Base-by-base conservation (phyloP, 1,140 invertebrate genomes). In the Diabrotica virgifera region DNA sequence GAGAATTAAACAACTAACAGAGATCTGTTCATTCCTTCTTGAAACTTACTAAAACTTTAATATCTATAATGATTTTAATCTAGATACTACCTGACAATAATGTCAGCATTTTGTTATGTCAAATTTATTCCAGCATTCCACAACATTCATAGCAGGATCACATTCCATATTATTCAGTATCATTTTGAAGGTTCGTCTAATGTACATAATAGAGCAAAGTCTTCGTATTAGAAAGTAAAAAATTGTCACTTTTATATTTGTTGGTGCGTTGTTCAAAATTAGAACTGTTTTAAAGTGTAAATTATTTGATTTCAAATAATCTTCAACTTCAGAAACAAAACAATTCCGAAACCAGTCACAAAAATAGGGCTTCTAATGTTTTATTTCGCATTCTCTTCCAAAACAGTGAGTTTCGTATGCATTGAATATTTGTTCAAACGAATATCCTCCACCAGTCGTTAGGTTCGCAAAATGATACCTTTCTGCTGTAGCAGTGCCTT, bases 191-290 rank as follows among this genome's bases (percentile, higher is more conserved):
- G 40, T 52, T 52, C 40, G 5, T 62, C 60, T 55, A 11, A 52
- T 53, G 9, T n/a, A n/a, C n/a, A n/a, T 54, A 79, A 70, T 75
- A 77, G 65, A 70, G 71, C 62, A 77, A 67, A 56, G 71, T 62
- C 58, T 74, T 78, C 60, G 73, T 76, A 64, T 79, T 77, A 46
- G 70, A 69, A 54, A 75, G 71, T 57, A 79, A 63, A 59, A 75
- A 77, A n/a, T n/a, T 53, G 69, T 62, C 52, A 77, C 67, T 70
- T 69, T 50, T 13, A 75, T 69, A 59, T 63, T 59, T 52, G 64
- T 52, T 60, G 66, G 64, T 52, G 66, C 69, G 65, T 81, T 82
- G 66, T 82, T 80, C 13, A 81, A 46, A 59, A 82, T 61, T 50
- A 83, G 67, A 63, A 76, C 51, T 50, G 55, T 71, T 59, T 69